These are phyloP conservation scores for Dissostichus mawsoni DNA, from an alignment of 2,113 vertebrate genomes.

Conservation along the genomic window DNA sequence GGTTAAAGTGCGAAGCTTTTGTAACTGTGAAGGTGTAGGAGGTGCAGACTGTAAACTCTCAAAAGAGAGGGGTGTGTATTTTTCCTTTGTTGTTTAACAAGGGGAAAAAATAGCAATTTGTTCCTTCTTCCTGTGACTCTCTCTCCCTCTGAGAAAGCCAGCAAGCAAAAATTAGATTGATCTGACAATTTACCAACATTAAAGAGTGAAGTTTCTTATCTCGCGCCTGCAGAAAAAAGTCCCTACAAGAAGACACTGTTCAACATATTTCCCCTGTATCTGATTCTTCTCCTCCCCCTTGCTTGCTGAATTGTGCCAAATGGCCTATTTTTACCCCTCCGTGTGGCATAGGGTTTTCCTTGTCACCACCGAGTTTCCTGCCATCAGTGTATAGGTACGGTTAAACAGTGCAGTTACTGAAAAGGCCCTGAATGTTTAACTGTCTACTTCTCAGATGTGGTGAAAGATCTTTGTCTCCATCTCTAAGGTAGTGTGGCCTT, in stretches of 20 bases:
- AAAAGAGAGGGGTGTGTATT: conserved; percentile 20
- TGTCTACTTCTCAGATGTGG: conserved; percentile 68
- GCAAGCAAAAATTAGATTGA: conserved; percentile 54
- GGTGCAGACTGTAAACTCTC: conserved; percentile 48
- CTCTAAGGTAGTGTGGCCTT: not conserved
- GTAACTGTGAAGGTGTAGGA: conserved; percentile 54
- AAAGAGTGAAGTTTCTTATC: conserved; percentile 85
- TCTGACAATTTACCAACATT: conserved; percentile 56
- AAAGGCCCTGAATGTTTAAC: conserved; percentile 53
- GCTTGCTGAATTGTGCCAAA: conserved; percentile 67
- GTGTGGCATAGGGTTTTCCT: conserved; percentile 88
- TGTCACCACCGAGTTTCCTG: conserved; percentile 76
- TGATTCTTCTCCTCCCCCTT: conserved; percentile 55
- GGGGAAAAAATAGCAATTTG: not conserved
- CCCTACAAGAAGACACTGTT: conserved; percentile 82
- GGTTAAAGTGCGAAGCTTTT: conserved; percentile 40
- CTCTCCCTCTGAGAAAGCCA: conserved; percentile 25
- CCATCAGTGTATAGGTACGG: conserved; percentile 59
- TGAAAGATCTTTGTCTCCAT: conserved; percentile 52
- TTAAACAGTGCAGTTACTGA: conserved; percentile 59
- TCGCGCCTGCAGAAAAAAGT: conserved; percentile 85
- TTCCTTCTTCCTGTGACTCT: not conserved
- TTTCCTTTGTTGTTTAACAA: conserved; percentile 37
- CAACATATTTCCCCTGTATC: conserved; percentile 79
- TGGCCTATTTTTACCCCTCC: conserved; percentile 87